Percentiles rank a stretch among this genome's conserved stretches.
Evolutionary conservation across 2,113 vertebrate genomes (phyloP).

Genomic region (Microcebus jonahi): DNA sequence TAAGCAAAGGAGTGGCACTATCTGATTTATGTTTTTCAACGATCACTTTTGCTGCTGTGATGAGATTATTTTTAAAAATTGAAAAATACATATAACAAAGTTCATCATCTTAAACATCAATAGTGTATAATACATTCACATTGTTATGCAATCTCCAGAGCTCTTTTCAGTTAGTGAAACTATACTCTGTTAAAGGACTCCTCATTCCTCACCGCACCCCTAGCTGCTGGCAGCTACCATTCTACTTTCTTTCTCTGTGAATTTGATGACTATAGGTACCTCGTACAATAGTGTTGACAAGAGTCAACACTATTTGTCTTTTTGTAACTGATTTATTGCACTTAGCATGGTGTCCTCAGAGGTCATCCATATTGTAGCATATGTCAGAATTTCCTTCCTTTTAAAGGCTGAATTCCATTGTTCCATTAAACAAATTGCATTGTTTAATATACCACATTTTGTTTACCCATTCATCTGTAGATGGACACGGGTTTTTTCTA

Average conservation of each 20-base stretch:
- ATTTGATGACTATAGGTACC: neutral
- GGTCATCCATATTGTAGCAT: neutral
- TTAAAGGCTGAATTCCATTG: neutral
- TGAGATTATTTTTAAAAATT: neutral
- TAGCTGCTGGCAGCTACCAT: neutral
- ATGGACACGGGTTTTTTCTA: neutral
- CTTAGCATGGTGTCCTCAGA: neutral
- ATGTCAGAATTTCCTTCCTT: neutral
- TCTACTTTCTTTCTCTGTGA: neutral
- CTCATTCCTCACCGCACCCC: neutral
- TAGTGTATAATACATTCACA: neutral
- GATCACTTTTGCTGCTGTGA: neutral
- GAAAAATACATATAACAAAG: neutral
- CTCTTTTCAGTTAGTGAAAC: neutral
- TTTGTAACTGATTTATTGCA: neutral
- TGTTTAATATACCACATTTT: neutral
- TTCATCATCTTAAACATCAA: neutral
- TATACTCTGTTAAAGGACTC: neutral
- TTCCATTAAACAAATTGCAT: neutral
- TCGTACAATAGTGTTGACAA: neutral
- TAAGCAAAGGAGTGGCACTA: neutral
- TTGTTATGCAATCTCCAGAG: neutral
- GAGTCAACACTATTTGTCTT: neutral
- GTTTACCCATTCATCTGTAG: neutral
- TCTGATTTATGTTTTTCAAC: constrained; percentile 3